phyloP scores from a whole-genome alignment of 1,140 invertebrate species.

The Penaeus indicus region DNA sequence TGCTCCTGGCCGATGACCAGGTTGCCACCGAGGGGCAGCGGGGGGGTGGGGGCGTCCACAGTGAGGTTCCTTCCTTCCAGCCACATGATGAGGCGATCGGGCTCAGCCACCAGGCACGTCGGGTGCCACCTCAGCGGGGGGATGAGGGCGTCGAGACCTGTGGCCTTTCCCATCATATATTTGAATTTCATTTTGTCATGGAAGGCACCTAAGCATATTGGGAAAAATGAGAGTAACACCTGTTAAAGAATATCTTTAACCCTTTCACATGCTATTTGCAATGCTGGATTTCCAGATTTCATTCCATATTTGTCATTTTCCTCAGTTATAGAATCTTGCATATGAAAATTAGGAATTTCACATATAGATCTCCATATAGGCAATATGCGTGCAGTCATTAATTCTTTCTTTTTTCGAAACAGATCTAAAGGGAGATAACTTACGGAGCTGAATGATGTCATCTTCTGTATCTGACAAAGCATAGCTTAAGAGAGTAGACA shows the following conservation, averaged over 20 bases:
- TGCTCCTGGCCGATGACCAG: constrained; percentile 41
- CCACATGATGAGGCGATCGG: constrained; percentile 13
- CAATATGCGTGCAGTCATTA: neutral
- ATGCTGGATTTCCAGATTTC: too few relatives aligned
- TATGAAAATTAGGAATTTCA: too few relatives aligned
- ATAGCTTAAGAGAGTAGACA: constrained; percentile 29
- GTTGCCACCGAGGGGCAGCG: constrained; percentile 12
- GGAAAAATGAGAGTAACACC: neutral
- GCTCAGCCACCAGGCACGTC: constrained; percentile 27
- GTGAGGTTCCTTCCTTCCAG: neutral
- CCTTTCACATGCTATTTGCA: too few relatives aligned
- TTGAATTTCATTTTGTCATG: neutral
- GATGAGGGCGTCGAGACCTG: too few relatives aligned
- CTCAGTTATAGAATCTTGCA: too few relatives aligned
- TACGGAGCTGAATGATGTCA: constrained; percentile 11
- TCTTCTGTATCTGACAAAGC: neutral
- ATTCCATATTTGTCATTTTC: too few relatives aligned
- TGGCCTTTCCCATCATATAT: neutral
- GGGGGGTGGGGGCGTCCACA: neutral
- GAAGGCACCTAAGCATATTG: neutral
- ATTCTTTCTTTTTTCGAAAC: neutral
- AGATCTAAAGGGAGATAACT: neutral
- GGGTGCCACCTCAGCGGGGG: constrained; percentile 25
- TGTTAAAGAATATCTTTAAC: too few relatives aligned
- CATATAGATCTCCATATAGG: neutral